These are phyloP conservation scores for Tipula helvola DNA, from an alignment of 2,888 invertebrate species.

Conservation along the genomic window DNA sequence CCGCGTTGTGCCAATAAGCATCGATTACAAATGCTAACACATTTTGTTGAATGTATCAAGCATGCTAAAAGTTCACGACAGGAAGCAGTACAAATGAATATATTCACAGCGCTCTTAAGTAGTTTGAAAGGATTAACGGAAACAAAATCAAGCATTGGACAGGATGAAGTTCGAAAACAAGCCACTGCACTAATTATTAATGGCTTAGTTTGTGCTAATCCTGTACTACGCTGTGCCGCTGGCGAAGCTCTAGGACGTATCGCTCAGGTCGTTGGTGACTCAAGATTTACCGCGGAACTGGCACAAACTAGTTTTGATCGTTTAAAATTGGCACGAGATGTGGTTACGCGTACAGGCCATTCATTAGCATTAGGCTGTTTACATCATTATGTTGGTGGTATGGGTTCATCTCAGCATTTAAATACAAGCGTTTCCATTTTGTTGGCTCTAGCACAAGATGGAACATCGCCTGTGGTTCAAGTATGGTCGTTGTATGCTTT, in stretches of 20 bases:
- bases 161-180: constrained; percentile 80
- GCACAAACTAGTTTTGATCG: constrained; percentile 84
- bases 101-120: constrained; percentile 83
- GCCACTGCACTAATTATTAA: constrained; percentile 69
- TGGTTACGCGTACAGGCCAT: constrained; percentile 73
- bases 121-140: constrained; percentile 82
- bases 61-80: constrained; percentile 87
- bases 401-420: constrained; percentile 90
- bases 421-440: constrained; percentile 91
- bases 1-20: constrained; percentile 92
- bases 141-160: constrained; percentile 70
- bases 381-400: constrained; percentile 89
- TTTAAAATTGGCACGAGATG: constrained; percentile 75
- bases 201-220: constrained; percentile 61
- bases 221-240: constrained; percentile 80
- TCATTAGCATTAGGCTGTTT: constrained; percentile 91
- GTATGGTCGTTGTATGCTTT: constrained; percentile 96
- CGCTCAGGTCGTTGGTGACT: constrained; percentile 78
- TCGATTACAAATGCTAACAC: constrained; percentile 92
- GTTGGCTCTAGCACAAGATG: constrained; percentile 87
- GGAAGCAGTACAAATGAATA: constrained; percentile 92
- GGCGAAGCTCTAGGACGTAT: constrained; percentile 91
- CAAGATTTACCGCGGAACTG: constrained; percentile 76
- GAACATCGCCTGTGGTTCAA: constrained; percentile 88
- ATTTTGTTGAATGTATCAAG: constrained; percentile 89